Conservation (phyloP, 2,888 invertebrate species). For the Nesidiocoris tenuis region DNA sequence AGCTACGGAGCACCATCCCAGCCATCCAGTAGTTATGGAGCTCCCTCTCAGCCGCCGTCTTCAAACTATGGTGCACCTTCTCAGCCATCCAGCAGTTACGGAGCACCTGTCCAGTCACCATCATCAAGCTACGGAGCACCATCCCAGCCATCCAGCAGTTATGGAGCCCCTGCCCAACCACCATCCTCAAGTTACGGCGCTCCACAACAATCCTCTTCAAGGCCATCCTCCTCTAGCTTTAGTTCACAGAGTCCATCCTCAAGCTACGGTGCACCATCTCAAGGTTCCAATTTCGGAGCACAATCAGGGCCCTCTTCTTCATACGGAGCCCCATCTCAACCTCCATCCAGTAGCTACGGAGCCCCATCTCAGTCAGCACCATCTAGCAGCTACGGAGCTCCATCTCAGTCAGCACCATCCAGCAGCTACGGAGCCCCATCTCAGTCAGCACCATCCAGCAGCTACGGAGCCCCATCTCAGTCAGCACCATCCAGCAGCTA, state of each 20-base stretch:
- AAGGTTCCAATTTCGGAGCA: slow-evolving; percentile 39
- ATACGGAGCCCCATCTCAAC: slow-evolving; percentile 20
- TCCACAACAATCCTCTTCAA: slow-evolving; percentile 16
- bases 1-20: slow-evolving; percentile 24
- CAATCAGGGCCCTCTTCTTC: not conserved
- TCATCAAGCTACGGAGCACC: slow-evolving; percentile 46
- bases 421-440: slow-evolving; percentile 40
- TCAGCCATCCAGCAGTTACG: not conserved
- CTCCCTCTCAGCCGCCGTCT: slow-evolving; percentile 38
- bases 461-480: slow-evolving; percentile 20
- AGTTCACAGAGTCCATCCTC: slow-evolving; percentile 44
- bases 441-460: slow-evolving; percentile 11
- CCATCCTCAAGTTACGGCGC: slow-evolving; percentile 52
- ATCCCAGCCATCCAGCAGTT: not conserved
- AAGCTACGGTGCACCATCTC: slow-evolving; percentile 45
- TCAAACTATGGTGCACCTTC: slow-evolving; percentile 42
- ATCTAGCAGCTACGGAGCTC: not conserved
- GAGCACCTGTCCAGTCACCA: not conserved
- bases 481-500: slow-evolving; percentile 42
- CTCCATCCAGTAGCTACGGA: slow-evolving; percentile 43
- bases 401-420: slow-evolving; percentile 44
- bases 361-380: slow-evolving; percentile 25
- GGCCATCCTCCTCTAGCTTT: slow-evolving; percentile 41
- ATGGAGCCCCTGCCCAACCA: slow-evolving; percentile 34
- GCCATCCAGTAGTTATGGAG: slow-evolving; percentile 38